phyloP scores from a whole-genome alignment of 2,113 vertebrate genomes.

The Myrmecobius fasciatus region DNA sequence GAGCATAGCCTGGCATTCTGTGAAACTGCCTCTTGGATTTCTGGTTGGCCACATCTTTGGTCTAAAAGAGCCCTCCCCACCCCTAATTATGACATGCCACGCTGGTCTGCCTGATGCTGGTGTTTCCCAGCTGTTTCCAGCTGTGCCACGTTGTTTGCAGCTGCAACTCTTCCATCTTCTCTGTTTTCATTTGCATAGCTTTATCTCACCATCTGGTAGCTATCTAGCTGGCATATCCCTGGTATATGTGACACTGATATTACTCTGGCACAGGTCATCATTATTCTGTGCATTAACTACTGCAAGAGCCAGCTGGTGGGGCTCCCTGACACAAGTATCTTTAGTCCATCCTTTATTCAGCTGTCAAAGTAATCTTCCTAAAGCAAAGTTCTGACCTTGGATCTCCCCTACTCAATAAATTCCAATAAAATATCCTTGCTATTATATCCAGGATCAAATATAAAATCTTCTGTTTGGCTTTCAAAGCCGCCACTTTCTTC shows the following conservation, averaged over 20 bases:
- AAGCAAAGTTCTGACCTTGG: not conserved
- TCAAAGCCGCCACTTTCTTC: not conserved
- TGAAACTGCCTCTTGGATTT: not conserved
- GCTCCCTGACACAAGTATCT: not conserved
- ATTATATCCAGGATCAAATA: not conserved
- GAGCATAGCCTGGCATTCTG: not conserved
- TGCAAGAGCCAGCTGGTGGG: not conserved
- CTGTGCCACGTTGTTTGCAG: conserved; percentile 3
- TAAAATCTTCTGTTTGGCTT: not conserved
- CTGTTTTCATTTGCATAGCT: not conserved
- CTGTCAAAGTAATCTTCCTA: not conserved
- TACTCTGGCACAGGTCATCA: not conserved
- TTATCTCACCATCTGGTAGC: not conserved
- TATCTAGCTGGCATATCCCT: not conserved
- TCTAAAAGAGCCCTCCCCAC: not conserved
- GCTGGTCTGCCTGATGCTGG: not conserved
- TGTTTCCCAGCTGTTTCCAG: not conserved
- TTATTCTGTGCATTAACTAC: not conserved
- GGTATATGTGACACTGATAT: not conserved
- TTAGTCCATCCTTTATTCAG: not conserved
- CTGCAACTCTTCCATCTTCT: not conserved
- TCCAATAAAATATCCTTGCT: not conserved
- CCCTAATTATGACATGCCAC: not conserved
- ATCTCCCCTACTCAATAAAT: not conserved
- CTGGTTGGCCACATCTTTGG: not conserved